Base-by-base conservation (phyloP, 2,888 invertebrate species). In the Actias luna region DNA sequence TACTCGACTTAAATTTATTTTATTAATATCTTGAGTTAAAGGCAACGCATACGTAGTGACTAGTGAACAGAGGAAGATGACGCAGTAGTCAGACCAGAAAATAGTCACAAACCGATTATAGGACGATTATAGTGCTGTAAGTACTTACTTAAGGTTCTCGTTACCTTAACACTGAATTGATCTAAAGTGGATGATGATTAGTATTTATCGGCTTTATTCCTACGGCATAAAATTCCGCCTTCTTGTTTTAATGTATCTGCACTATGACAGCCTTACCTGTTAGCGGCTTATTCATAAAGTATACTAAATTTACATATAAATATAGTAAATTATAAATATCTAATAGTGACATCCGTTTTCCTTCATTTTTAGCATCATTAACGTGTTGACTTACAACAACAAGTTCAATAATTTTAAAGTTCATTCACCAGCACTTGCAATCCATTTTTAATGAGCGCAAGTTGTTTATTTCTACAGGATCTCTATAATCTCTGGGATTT, bases 191-290 rank as follows among this genome's bases (percentile, higher is more conserved):
- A 69, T 70, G 73, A 79, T 77, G 76, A 74, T 76, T 75, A 72
- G 73, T 78, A 73, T 76, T 77, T 76, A 75, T 75, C 76, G 78
- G 70, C 72, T 72, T 76, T 75, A 77, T 75, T 72, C 79, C 75
- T 75, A 77, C 82, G 82, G 74, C 77, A 80, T 76, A 73, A 78
- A 80, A 74, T 77, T 78, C 75, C 73, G 55, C 46, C 46, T 50
- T 50, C 46, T 50, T 22, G 25, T 25, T 50, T 50, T 50, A 50
- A 50, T 50, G 25, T 22, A 50, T 50, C 46, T 50, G 25, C 46
- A 50, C 46, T 50, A 50, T 50, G 22, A 25, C 46, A 22, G 46
- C 12, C 25, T 25, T 25, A 25, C 46, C 46, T 50, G 22, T 50
- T 50, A 50, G 46, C 46, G 46, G 46, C 46, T 50, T 50, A 50